phyloP scores from a whole-genome alignment of 2,113 vertebrate genomes.

The Halcyon malimbica region DNA sequence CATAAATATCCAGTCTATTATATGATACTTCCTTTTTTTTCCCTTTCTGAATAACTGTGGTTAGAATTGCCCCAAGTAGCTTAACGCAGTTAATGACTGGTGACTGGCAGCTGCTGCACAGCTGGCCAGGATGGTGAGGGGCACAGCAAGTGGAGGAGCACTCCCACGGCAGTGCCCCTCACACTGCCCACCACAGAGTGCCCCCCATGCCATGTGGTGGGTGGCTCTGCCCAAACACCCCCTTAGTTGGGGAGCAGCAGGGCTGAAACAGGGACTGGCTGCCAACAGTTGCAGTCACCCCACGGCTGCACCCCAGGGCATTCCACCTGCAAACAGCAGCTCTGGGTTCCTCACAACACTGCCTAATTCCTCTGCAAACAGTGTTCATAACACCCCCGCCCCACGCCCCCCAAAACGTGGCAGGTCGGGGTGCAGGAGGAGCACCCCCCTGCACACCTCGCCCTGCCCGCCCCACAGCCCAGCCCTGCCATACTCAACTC shows the following conservation, averaged over 20 bases:
- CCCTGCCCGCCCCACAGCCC: neutral
- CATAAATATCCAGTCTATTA: neutral
- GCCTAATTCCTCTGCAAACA: neutral
- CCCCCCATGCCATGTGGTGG: no score
- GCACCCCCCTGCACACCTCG: neutral
- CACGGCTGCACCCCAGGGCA: accelerated
- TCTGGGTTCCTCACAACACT: neutral
- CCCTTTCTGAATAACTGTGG: neutral
- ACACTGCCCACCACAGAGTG: no score
- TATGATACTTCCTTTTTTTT: neutral
- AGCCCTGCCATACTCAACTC: neutral
- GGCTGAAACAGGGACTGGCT: no score
- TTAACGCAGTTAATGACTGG: neutral
- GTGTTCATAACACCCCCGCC: accelerated
- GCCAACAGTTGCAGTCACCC: neutral
- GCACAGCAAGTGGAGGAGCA: no score
- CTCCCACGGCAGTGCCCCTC: no score
- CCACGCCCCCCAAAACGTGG: accelerated
- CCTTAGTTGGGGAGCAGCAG: no score
- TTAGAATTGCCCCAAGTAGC: neutral
- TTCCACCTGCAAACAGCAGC: neutral
- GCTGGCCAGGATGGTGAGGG: no score
- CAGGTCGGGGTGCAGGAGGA: accelerated
- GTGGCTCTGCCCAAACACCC: neutral
- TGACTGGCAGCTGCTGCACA: neutral